phyloP scores from a whole-genome alignment of 2,888 invertebrate genomes.

The Ophion ellenae region DNA sequence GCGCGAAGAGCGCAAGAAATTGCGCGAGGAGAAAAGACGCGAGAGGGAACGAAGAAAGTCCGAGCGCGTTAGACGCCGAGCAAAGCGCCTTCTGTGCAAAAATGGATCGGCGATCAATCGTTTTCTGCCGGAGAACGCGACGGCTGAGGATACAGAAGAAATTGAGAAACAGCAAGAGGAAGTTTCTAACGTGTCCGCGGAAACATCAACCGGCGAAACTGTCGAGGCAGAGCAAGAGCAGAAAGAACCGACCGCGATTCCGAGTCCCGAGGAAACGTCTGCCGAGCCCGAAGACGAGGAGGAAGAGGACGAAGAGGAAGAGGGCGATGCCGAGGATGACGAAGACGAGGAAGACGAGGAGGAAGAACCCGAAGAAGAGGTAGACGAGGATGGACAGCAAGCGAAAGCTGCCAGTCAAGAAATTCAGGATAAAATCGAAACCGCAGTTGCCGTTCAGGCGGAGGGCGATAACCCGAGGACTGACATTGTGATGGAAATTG shows the following conservation, averaged over 20 bases:
- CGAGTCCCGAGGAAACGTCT: constrained; percentile 69
- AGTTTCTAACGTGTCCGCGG: constrained; percentile 54
- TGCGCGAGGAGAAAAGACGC: constrained; percentile 76
- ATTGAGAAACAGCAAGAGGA: constrained; percentile 59
- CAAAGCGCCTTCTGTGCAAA: constrained; percentile 67
- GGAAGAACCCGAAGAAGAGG: constrained; percentile 71
- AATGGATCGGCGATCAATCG: constrained; percentile 57
- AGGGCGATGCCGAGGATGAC: constrained; percentile 72
- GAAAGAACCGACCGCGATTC: constrained; percentile 65
- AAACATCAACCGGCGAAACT: constrained; percentile 29
- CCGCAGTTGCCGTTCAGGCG: constrained; percentile 42
- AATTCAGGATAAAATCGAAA: constrained; percentile 43
- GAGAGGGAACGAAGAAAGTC: constrained; percentile 79
- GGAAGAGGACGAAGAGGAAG: constrained; percentile 70
- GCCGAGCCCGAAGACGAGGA: constrained; percentile 73
- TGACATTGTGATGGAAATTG: not conserved
- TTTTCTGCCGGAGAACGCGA: constrained; percentile 37
- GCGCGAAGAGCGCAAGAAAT: constrained; percentile 79
- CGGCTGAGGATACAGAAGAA: constrained; percentile 36
- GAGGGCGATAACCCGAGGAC: constrained; percentile 33
- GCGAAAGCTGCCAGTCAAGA: constrained; percentile 49
- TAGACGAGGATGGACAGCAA: constrained; percentile 59
- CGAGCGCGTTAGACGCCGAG: constrained; percentile 78
- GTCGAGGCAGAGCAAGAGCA: constrained; percentile 70
- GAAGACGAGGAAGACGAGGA: constrained; percentile 71